phyloP scores from a whole-genome alignment of 2,888 invertebrate species.

The Agrotis exclamationis region DNA sequence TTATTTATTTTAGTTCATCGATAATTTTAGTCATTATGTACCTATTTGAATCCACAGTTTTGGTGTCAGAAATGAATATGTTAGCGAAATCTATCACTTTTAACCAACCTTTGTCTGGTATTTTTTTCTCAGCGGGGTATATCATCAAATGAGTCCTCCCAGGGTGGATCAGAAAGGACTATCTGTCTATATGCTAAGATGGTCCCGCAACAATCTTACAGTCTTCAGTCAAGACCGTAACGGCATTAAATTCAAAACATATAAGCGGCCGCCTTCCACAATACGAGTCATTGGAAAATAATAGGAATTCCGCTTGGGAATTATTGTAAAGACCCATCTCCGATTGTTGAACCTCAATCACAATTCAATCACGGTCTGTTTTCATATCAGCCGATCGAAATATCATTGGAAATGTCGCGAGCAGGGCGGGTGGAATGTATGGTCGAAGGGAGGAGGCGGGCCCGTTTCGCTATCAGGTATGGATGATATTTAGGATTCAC shows the following conservation, averaged over 20 bases:
- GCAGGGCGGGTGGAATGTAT: constrained; percentile 65
- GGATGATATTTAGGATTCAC: neutral
- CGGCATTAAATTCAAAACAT: constrained; percentile 25
- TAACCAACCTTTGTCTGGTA: too few relatives aligned
- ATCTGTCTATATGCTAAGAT: too few relatives aligned
- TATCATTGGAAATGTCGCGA: constrained; percentile 81
- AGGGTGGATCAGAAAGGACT: too few relatives aligned
- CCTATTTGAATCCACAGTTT: too few relatives aligned
- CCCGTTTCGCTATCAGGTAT: constrained; percentile 2
- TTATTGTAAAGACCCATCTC: constrained; percentile 67
- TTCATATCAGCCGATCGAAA: constrained; percentile 82
- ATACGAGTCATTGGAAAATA: constrained; percentile 60
- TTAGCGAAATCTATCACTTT: too few relatives aligned
- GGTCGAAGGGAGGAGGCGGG: neutral
- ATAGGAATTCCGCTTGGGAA: constrained; percentile 58
- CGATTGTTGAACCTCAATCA: constrained; percentile 75
- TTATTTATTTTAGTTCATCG: too few relatives aligned
- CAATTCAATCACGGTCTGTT: constrained; percentile 82
- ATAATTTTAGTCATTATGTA: too few relatives aligned
- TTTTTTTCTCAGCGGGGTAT: too few relatives aligned
- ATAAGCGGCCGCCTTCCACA: constrained; percentile 35
- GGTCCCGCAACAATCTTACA: too few relatives aligned
- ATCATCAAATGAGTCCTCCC: too few relatives aligned
- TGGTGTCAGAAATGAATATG: too few relatives aligned
- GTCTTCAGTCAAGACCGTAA: neutral